Conservation (phyloP, 2,888 invertebrate species). For the Eupithecia tripunctaria region DNA sequence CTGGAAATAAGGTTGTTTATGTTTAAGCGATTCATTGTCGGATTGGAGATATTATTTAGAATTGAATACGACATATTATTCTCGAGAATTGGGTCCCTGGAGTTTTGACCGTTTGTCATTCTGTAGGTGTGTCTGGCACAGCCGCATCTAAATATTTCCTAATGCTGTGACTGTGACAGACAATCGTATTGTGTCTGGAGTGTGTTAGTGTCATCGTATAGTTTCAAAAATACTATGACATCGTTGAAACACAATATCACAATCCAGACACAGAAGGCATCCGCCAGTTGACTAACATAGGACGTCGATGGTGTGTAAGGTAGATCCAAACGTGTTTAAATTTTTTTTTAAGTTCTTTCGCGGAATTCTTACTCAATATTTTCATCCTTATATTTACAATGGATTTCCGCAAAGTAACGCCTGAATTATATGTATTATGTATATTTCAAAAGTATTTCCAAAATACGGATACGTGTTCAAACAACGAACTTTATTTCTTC, state of each 20-base stretch:
- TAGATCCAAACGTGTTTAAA: not conserved
- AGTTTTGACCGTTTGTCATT: constrained; percentile 22
- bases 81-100: constrained; percentile 5
- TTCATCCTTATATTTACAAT: too few relatives aligned
- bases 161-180: constrained; percentile 29
- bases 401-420: too few relatives aligned
- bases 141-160: constrained; percentile 31
- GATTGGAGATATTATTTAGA: not conserved
- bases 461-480: not conserved
- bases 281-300: not conserved
- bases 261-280: not conserved
- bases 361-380: too few relatives aligned
- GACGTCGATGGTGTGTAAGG: not conserved
- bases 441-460: too few relatives aligned
- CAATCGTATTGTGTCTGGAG: constrained; percentile 4
- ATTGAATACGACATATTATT: not conserved
- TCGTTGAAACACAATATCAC: not conserved
- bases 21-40: not conserved
- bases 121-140: constrained; percentile 32
- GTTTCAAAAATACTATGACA: not conserved
- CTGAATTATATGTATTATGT: too few relatives aligned
- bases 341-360: too few relatives aligned
- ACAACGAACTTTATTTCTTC: not conserved
- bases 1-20: not conserved
- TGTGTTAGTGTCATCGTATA: not conserved